Base-by-base conservation (phyloP, 2,888 invertebrate genomes). In the Meganola albula region DNA sequence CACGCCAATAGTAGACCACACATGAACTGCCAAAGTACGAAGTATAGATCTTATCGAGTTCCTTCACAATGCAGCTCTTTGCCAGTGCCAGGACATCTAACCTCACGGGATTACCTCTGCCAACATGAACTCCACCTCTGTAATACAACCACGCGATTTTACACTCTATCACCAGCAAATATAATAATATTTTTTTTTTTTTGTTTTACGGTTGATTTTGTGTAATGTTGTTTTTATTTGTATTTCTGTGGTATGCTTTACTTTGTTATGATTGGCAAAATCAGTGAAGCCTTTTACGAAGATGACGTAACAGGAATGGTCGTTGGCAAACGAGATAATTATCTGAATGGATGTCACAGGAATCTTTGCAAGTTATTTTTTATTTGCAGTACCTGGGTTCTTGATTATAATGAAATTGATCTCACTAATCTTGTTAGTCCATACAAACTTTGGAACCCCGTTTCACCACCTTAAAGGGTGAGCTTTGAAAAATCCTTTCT, bases 1-100 rank as follows among this genome's bases (percentile, higher is more conserved):
- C 52, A 58, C 45, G 50, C 59, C 53, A 55, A 62, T 57, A 56
- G 50, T 54, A 65, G 75, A 74, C 78, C 77, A 77, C 78, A 77
- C 75, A 63, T 65, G 72, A 67, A 57, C 52, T 63, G 63, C 58
- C 65, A 63, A 61, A 60, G 53, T 52, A 57, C 60, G 54, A 32
- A 54, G 45, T 52, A 56, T 58, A 53, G 77, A 76, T 75, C 51
- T 59, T 75, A 75, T 77, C 78, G 73, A 3, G 4, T 43, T 24
- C 37, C 24, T 41, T 53, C 58, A 73, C 70, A 73, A 70, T 63
- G 52, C 54, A 53, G 47, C 59, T 53, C 59, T 61, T 52, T 63
- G 38, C 46, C 45, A 59, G 53, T 63, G 38, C 46, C 45, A 48
- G 48, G 54, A 54, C 61, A 55, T 64, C 65, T 57, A 64, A 62